Evolutionary conservation across 2,888 invertebrate species (phyloP).

Genomic region (Ormyrus pomaceus): DNA sequence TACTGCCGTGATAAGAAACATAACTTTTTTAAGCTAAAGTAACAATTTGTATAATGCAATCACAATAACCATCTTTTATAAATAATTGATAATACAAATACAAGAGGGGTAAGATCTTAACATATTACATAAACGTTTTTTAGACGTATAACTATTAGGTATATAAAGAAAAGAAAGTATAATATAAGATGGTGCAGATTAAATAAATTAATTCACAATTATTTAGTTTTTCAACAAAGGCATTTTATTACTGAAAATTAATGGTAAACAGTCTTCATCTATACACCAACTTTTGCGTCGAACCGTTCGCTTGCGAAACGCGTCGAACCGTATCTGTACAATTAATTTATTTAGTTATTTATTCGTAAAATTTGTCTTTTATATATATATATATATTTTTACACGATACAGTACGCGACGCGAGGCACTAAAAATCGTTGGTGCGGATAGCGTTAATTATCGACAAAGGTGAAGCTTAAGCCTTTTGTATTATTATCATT

Average conservation of each 20-base stretch:
- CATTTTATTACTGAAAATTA: conserved; percentile 50
- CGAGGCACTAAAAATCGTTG: conserved; percentile 47
- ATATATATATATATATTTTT: conserved; percentile 51
- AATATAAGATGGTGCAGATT: conserved; percentile 46
- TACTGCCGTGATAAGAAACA: conserved; percentile 50
- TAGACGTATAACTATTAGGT: conserved; percentile 35
- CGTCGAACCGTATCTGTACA: conserved; percentile 49
- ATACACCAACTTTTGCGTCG: conserved; percentile 37
- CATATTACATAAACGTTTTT: conserved; percentile 43
- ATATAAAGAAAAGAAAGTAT: conserved; percentile 50
- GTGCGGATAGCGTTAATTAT: conserved; percentile 40
- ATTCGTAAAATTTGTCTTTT: conserved; percentile 52
- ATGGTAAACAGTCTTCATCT: conserved; percentile 42
- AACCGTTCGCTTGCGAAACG: conserved; percentile 23
- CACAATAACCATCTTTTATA: conserved; percentile 45
- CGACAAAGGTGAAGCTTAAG: conserved; percentile 42
- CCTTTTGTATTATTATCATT: conserved; percentile 41
- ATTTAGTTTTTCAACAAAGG: conserved; percentile 36
- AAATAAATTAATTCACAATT: conserved; percentile 33
- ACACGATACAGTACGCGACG: conserved; percentile 42
- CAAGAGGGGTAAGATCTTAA: conserved; percentile 34
- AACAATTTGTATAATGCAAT: conserved; percentile 32
- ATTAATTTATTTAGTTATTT: conserved; percentile 57
- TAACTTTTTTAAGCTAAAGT: conserved; percentile 41
- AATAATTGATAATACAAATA: conserved; percentile 33